Evolutionary conservation across 23 tunicate genomes (phyloP), one percentile per base, ranked within the genome.

Genomic region (Ciona savignyi): DNA sequence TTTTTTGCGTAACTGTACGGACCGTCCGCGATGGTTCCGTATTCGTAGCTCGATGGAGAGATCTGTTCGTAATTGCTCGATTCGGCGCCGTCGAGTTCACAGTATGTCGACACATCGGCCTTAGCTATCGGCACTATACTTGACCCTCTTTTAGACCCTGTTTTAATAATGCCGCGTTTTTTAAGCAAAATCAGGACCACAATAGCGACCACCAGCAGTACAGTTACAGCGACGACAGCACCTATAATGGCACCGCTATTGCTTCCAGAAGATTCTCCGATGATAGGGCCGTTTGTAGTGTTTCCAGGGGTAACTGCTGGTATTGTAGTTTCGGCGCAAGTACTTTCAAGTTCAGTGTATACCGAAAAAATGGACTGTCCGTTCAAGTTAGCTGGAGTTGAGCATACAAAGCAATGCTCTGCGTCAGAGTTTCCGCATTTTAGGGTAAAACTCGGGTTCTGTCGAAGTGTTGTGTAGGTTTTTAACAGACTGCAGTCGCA

Each of bases 401-500:
- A 42, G 15, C 56, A 42, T 15, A 42, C 56, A 42, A 42, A 15
- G 56, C 56, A 42, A 6, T 42, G 11, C 15, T 9, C 15, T 6
- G 56, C 56, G n/a, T 0, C 19, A 6, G 56, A 42, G 11, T 42
- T 9, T 42, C 56, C 56, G 56, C 56, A 42, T 42, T 9, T 42
- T 6, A 42, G 15, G 15, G 11, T 9, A 6, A 15, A 9, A 15
- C 11, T 6, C 56, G 56, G 15, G 24, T 25, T 25, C 67, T 63
- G 67, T 20, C 15, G 15, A 4, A 63, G 22, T 9, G 26, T 25
- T 25, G 4, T 11, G 67, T 63, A 71, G 4, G 76, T 25, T 3
- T 34, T 21, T 9, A 71, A 4, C 29, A 71, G 35, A 30, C 35
- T 34, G 35, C 76, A 71, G 66, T 34, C 63, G 76, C 76, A 71